phyloP scores from a whole-genome alignment of 2,888 invertebrate genomes.

The Anoplius nigerrimus region DNA sequence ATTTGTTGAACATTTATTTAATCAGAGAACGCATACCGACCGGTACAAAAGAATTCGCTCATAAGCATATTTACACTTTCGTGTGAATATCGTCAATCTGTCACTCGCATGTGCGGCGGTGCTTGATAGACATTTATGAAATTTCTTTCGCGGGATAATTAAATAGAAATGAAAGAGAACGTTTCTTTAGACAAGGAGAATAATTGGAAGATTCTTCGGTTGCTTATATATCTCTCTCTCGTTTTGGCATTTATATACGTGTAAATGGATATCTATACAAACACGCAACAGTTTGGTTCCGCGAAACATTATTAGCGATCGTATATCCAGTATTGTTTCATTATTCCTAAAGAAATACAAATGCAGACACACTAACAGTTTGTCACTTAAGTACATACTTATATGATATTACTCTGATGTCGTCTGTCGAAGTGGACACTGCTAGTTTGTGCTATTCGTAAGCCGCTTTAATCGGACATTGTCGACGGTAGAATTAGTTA shows the following conservation, averaged over 20 bases:
- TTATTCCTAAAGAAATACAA: slow-evolving; percentile 67
- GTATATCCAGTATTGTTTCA: slow-evolving; percentile 51
- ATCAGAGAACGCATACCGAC: too few species aligned
- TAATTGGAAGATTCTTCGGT: slow-evolving; percentile 34
- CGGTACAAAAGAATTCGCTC: too few species aligned
- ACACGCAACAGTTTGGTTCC: slow-evolving; percentile 70
- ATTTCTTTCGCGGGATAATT: too few species aligned
- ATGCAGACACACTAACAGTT: slow-evolving; percentile 55
- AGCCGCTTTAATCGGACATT: slow-evolving; percentile 25
- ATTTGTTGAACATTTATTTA: too few species aligned
- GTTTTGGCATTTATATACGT: slow-evolving; percentile 66
- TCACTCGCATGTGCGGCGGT: too few species aligned
- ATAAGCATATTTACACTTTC: too few species aligned
- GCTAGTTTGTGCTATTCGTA: slow-evolving; percentile 48
- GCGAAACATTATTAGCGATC: slow-evolving; percentile 61
- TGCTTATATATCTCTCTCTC: slow-evolving; percentile 59
- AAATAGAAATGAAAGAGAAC: too few species aligned
- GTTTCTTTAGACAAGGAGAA: slow-evolving; percentile 15
- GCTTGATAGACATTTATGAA: too few species aligned
- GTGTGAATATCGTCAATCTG: too few species aligned
- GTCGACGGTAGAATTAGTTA: neutral
- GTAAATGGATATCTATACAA: slow-evolving; percentile 69
- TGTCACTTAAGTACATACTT: slow-evolving; percentile 51
- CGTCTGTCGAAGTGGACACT: slow-evolving; percentile 39
- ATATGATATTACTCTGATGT: slow-evolving; percentile 20